phyloP scores from a whole-genome alignment of 2,888 invertebrate genomes.

The Flexamia atlantica region DNA sequence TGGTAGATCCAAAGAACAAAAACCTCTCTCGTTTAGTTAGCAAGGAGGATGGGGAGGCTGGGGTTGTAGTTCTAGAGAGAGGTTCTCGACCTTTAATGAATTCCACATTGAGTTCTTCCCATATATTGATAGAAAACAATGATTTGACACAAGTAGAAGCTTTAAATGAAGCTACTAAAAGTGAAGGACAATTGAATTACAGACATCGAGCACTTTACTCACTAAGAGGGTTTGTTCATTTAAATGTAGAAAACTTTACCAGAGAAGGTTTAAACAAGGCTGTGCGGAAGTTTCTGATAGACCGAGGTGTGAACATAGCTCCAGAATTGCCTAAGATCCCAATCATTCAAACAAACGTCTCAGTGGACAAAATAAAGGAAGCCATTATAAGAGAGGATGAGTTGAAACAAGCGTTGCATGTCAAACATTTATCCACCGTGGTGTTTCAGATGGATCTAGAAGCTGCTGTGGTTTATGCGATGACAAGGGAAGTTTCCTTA shows the following conservation, averaged over 20 bases:
- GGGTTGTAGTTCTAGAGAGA: conserved; percentile 36
- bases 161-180: neutral
- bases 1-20: conserved; percentile 74
- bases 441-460: conserved; percentile 20
- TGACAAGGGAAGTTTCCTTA: neutral
- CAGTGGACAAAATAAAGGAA: conserved; percentile 11
- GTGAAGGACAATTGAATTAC: neutral
- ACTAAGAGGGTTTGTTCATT: too few species aligned
- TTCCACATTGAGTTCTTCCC: neutral
- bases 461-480: neutral
- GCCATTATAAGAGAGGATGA: neutral
- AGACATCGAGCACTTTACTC: neutral
- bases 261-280: conserved; percentile 33
- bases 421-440: neutral
- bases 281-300: conserved; percentile 64
- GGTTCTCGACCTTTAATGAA: neutral
- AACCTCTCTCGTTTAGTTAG: neutral
- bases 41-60: conserved; percentile 19
- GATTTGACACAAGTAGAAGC: conserved; percentile 1
- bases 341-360: conserved; percentile 89
- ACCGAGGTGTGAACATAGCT: conserved; percentile 65
- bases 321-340: conserved; percentile 76
- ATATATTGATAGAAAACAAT: neutral
- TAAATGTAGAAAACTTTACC: neutral
- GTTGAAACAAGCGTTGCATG: neutral